Base-by-base conservation (phyloP, 2,888 invertebrate genomes). In the Amiota minor region DNA sequence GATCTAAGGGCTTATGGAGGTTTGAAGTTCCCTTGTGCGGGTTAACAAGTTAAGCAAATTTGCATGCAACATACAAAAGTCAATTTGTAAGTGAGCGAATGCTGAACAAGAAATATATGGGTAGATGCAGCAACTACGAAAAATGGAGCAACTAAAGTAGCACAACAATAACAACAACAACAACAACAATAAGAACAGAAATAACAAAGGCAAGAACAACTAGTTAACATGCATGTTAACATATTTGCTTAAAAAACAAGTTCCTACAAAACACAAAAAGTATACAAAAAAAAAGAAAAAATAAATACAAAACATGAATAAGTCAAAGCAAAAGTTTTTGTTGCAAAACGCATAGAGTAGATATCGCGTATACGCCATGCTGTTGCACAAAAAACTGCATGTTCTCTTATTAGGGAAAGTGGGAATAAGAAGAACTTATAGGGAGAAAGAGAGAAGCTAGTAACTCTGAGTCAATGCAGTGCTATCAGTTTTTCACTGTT, bases 181-280 rank as follows among this genome's bases (percentile, higher is more conserved):
- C 20, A 67, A 18, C 35, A 23, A 62, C 62, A 62, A 62, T 1
- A 46, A 20, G 11, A 2, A 12, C 10, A 59, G 35, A 45, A 62
- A 18, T 3, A 35, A 45, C 11, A 35, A 61, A 20, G 45, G 12
- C 35, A 62, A 10, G 3, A 59, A 35, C 8, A n/a, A 35, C 62
- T 53, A 53, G 53, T 23, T 23, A 50, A 50, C 49, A 68, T 68
- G 53, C 50, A 53, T 68, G 67, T 20, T 20, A 68, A 53, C 67
- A 53, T 68, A 68, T 68, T 68, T 49, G 23, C 53, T 14, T 20
- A 50, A 50, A 68, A 50, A 50, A 47, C n/a, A n/a, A n/a, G 59
- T 59, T 59, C 18, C 18, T 59, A 20, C 18, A 10, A 35, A 35
- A 35, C 35, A 35, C 6, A n/a, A n/a, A n/a, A n/a, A n/a, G n/a